phyloP scores from a whole-genome alignment of 2,797 vertebrate species.

The Cyclura pinguis region DNA sequence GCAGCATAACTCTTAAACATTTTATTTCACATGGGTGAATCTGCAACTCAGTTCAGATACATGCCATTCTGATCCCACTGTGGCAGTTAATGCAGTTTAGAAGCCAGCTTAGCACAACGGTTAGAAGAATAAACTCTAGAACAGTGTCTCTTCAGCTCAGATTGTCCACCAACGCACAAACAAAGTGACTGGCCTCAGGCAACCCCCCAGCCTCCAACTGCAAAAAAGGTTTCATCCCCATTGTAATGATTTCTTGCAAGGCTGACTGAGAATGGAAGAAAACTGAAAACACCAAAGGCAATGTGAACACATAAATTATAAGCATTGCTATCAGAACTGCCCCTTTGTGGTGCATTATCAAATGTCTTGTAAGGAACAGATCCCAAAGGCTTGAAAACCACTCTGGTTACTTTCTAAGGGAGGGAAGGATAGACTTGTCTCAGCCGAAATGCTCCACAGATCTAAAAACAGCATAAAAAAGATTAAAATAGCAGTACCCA shows the following conservation, averaged over 20 bases:
- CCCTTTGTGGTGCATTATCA: background rate
- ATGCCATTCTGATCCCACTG: background rate
- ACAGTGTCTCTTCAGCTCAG: background rate
- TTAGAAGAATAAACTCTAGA: background rate
- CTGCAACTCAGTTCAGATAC: background rate
- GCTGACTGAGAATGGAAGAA: background rate
- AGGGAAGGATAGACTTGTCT: background rate
- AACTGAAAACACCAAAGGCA: background rate
- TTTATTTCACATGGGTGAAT: background rate
- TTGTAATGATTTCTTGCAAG: background rate
- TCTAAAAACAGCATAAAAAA: too few species aligned
- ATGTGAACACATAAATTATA: too few species aligned
- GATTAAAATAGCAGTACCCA: background rate
- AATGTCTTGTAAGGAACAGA: background rate
- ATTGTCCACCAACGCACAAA: background rate
- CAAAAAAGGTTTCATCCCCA: background rate
- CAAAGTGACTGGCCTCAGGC: too few species aligned
- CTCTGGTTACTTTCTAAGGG: background rate
- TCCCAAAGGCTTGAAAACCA: background rate
- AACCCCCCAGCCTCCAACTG: background rate
- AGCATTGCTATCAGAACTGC: background rate
- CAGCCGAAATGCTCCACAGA: background rate
- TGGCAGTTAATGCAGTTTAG: background rate
- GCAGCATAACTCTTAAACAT: background rate
- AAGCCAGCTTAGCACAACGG: background rate